Conservation (phyloP, 2,113 vertebrate species). For the Rhabdomys dilectus region DNA sequence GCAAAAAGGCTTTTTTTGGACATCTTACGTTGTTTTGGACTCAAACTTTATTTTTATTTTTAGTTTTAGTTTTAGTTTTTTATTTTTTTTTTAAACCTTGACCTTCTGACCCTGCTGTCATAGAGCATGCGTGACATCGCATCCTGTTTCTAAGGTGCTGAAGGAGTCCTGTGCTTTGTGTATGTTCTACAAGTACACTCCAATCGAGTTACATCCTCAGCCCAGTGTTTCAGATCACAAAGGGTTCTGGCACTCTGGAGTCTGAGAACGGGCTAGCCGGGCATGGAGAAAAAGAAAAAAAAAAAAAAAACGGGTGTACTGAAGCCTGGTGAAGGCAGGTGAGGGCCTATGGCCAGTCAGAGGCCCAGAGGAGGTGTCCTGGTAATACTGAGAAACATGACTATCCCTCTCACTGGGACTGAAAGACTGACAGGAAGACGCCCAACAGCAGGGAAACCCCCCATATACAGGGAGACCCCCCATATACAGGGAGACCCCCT, state of each 20-base stretch:
- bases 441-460: background rate
- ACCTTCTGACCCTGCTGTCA: background rate
- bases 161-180: too few species aligned
- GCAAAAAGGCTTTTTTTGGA: background rate
- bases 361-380: background rate
- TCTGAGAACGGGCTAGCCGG: background rate
- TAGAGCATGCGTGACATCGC: accelerated
- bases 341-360: background rate
- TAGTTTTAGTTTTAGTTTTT: too few species aligned
- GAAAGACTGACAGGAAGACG: background rate
- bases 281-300: accelerated
- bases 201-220: background rate
- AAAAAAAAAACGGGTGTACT: background rate
- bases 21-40: background rate
- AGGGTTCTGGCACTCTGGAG: background rate
- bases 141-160: background rate
- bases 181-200: background rate
- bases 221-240: background rate
- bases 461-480: background rate
- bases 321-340: background rate
- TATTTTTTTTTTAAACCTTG: background rate
- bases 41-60: background rate
- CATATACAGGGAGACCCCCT: background rate
- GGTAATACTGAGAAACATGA: background rate
- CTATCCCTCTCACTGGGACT: background rate